phyloP scores from a whole-genome alignment of 2,888 invertebrate genomes.

The Periphyllus acericola region DNA sequence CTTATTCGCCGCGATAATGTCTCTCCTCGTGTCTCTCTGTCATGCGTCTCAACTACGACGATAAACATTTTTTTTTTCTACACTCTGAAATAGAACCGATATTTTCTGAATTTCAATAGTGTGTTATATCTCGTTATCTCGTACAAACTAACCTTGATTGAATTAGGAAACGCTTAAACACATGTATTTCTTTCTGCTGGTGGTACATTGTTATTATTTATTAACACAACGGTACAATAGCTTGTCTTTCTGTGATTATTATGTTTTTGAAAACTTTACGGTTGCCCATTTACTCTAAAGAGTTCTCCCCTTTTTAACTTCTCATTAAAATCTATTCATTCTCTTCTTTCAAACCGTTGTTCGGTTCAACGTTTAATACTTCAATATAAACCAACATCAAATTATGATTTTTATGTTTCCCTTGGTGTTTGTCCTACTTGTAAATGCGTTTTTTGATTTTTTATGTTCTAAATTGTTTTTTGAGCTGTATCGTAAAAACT shows the following conservation, averaged over 20 bases:
- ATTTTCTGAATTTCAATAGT: not conserved
- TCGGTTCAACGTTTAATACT: too few relatives aligned
- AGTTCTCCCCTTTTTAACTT: too few relatives aligned
- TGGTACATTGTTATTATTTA: conserved; percentile 4
- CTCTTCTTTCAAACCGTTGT: too few relatives aligned
- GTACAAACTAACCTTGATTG: not conserved
- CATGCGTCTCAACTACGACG: not conserved
- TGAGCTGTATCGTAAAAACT: too few relatives aligned
- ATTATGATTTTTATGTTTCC: too few relatives aligned
- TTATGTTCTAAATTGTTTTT: too few relatives aligned
- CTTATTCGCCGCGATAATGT: not conserved
- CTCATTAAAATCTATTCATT: too few relatives aligned
- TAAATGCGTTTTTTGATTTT: too few relatives aligned
- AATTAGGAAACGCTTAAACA: not conserved
- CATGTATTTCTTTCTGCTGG: not conserved
- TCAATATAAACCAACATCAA: too few relatives aligned
- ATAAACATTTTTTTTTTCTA: conserved; percentile 12
- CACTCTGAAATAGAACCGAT: not conserved
- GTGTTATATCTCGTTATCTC: not conserved
- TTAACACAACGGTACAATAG: not conserved
- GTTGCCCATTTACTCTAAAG: not conserved
- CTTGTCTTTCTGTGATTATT: not conserved
- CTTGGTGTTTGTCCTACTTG: too few relatives aligned
- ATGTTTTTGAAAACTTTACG: not conserved
- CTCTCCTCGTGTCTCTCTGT: too few relatives aligned